These are phyloP conservation scores for Parnassius smintheus DNA, from an alignment of 2,888 invertebrate species.

Conservation along the genomic window DNA sequence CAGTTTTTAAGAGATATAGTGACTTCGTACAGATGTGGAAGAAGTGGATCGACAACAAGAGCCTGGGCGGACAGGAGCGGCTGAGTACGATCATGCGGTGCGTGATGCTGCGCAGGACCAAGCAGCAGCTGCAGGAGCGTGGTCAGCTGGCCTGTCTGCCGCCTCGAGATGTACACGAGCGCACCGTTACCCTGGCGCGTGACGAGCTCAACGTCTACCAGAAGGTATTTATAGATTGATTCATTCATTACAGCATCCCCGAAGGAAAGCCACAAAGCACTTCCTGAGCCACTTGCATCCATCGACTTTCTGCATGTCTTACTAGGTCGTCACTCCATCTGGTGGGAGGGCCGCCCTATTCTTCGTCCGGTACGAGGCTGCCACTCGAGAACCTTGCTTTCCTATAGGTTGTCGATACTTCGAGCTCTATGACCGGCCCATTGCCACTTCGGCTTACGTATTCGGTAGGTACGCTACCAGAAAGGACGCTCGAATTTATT, in stretches of 20 bases:
- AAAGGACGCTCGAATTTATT: no score
- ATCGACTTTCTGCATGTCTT: neutral
- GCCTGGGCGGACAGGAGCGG: slow-evolving; percentile 87
- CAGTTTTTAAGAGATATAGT: neutral
- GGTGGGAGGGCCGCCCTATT: no score
- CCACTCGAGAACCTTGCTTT: no score
- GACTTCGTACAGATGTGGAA: slow-evolving; percentile 88
- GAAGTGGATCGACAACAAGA: slow-evolving; percentile 94
- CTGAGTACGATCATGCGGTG: slow-evolving; percentile 92
- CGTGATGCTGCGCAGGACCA: slow-evolving; percentile 93
- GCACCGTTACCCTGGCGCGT: slow-evolving; percentile 83
- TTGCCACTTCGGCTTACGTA: no score
- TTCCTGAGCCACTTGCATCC: no score
- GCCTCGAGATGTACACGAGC: slow-evolving; percentile 75
- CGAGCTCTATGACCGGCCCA: no score
- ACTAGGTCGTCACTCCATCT: no score
- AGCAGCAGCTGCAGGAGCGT: slow-evolving; percentile 85
- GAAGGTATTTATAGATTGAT: slow-evolving; percentile 58
- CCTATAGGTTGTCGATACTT: no score
- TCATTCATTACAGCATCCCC: no score
- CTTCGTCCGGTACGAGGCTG: no score
- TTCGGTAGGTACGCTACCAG: no score
- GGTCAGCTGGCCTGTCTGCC: slow-evolving; percentile 85
- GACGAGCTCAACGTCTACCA: slow-evolving; percentile 90
- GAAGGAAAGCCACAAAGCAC: no score